These are phyloP conservation scores for Acropternis orthonyx DNA, from an alignment of 2,797 vertebrate genomes.

Conservation along the genomic window DNA sequence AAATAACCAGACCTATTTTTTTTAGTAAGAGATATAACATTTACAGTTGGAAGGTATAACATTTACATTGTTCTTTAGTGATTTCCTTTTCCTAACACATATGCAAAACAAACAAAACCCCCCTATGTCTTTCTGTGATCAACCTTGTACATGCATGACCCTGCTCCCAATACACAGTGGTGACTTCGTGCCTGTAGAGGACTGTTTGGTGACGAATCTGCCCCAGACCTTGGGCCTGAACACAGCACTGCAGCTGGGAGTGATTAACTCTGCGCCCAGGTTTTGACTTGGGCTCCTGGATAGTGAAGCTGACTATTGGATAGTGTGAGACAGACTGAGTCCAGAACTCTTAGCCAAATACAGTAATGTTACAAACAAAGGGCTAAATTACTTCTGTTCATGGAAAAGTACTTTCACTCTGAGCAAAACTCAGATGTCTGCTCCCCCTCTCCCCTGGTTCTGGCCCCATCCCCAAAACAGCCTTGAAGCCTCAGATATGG, in stretches of 20 bases:
- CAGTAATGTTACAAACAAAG: constrained; percentile 43
- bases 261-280: constrained; percentile 21
- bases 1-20: constrained; percentile 68
- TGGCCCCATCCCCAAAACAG: background rate
- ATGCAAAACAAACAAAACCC: background rate
- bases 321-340: background rate
- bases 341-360: constrained; percentile 38
- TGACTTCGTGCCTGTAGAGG: background rate
- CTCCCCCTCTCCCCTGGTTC: background rate
- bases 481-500: constrained; percentile 51
- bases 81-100: constrained; percentile 35
- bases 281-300: constrained; percentile 22
- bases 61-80: constrained; percentile 38
- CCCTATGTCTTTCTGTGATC: background rate
- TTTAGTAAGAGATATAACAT: background rate
- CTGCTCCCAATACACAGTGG: background rate
- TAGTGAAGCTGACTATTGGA: constrained; percentile 4
- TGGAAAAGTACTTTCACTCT: background rate
- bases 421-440: background rate
- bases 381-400: constrained; percentile 32
- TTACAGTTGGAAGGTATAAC: constrained; percentile 19
- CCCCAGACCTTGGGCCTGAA: background rate
- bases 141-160: background rate
- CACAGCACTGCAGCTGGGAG: constrained; percentile 8
- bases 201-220: background rate